Evolutionary conservation across 2,113 vertebrate genomes (phyloP).

Genomic region (Polyodon spathula): DNA sequence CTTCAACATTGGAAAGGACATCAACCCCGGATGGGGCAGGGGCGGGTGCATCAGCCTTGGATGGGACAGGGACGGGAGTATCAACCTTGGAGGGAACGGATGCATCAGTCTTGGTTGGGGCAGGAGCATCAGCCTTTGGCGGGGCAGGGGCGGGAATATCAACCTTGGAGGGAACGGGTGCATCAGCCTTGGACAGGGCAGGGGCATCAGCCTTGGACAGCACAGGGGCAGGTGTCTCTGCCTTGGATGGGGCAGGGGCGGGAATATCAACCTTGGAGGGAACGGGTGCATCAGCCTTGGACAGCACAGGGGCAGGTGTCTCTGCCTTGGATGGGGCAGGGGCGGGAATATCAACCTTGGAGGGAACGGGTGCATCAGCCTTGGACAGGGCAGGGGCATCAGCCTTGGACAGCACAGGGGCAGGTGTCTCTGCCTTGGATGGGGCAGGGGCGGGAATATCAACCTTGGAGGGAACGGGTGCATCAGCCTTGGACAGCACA

Average conservation of each 20-base stretch:
- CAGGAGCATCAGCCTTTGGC: not conserved
- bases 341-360: constrained; percentile 3
- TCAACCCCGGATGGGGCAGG: constrained; percentile 22
- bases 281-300: constrained; percentile 5
- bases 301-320: not conserved
- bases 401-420: not conserved
- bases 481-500: constrained; percentile 26
- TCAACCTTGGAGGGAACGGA: too few relatives aligned
- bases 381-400: constrained; percentile 6
- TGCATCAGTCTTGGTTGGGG: constrained; percentile 1
- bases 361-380: not conserved
- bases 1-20: not conserved
- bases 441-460: constrained; percentile 36
- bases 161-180: not conserved
- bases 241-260: not conserved
- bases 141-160: not conserved
- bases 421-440: constrained; percentile 9
- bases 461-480: constrained; percentile 40
- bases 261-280: constrained; percentile 11
- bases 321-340: not conserved
- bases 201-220: constrained; percentile 29
- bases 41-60: constrained; percentile 18
- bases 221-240: not conserved
- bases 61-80: not conserved
- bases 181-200: constrained; percentile 8